Evolutionary conservation across 2,113 vertebrate genomes (phyloP).

Genomic region (Callipepla californica): DNA sequence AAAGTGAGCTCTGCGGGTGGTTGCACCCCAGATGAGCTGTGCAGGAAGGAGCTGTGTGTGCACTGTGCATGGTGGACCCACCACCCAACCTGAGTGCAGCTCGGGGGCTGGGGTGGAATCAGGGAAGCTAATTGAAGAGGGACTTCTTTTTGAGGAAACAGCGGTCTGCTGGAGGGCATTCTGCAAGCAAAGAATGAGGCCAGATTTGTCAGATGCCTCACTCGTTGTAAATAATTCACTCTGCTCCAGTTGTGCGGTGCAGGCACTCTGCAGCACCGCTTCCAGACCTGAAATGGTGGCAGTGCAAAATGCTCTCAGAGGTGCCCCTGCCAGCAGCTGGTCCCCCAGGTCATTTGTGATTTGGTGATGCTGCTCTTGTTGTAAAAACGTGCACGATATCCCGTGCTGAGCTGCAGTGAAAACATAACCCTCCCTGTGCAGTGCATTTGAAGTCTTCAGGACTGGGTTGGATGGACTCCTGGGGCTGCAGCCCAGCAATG

Average conservation of each 20-base stretch:
- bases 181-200: background rate
- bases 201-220: accelerated
- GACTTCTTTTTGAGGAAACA: background rate
- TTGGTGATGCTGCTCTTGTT: background rate
- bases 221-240: background rate
- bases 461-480: background rate
- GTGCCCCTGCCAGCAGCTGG: background rate
- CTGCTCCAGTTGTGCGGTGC: background rate
- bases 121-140: background rate
- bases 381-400: background rate
- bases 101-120: background rate
- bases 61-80: accelerated
- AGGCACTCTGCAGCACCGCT: background rate
- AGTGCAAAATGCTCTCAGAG: background rate
- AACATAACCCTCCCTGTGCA: background rate
- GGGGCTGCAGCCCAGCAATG: background rate
- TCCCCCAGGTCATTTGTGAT: background rate
- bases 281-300: background rate
- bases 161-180: background rate
- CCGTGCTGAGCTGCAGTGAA: accelerated
- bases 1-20: background rate
- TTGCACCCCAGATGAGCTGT: background rate
- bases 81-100: background rate
- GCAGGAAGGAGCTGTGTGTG: background rate
- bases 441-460: background rate